These are phyloP conservation scores for Sturmia bella DNA, from an alignment of 2,888 invertebrate genomes.

Conservation along the genomic window DNA sequence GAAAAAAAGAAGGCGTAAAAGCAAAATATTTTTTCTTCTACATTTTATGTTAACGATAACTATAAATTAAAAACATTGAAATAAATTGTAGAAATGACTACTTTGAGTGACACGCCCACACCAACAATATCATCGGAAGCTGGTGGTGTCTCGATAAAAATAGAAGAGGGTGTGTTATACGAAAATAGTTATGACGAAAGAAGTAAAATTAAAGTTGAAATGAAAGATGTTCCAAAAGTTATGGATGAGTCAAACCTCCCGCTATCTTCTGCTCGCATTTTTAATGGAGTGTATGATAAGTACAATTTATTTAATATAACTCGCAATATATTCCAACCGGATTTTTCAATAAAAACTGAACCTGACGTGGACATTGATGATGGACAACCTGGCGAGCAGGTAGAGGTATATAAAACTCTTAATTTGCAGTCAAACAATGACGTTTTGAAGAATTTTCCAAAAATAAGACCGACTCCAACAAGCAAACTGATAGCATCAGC, in stretches of 20 bases:
- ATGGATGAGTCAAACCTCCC: slow-evolving; percentile 39
- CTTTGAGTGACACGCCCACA: slow-evolving; percentile 71
- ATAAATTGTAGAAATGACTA: slow-evolving; percentile 66
- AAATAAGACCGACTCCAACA: slow-evolving; percentile 77
- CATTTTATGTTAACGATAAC: background rate
- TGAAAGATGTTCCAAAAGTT: background rate
- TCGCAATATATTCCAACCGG: slow-evolving; percentile 53
- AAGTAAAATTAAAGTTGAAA: slow-evolving; percentile 36
- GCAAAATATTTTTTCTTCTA: background rate
- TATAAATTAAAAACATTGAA: slow-evolving; percentile 1
- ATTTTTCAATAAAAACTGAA: slow-evolving; percentile 73
- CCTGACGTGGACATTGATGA: slow-evolving; percentile 74
- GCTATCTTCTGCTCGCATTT: background rate
- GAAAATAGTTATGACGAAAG: slow-evolving; percentile 57
- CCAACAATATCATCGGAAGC: slow-evolving; percentile 47
- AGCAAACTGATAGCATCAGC: slow-evolving; percentile 75
- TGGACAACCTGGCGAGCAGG: slow-evolving; percentile 45
- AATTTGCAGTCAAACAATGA: background rate
- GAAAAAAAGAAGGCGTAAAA: slow-evolving; percentile 67
- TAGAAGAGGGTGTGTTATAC: slow-evolving; percentile 66
- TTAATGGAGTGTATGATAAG: background rate
- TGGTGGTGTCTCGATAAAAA: slow-evolving; percentile 61
- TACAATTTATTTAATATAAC: slow-evolving; percentile 21
- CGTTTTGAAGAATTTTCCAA: slow-evolving; percentile 60
- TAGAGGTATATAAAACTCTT: slow-evolving; percentile 4